Conservation (phyloP, 1,140 invertebrate genomes). For the Theocolax elegans region DNA sequence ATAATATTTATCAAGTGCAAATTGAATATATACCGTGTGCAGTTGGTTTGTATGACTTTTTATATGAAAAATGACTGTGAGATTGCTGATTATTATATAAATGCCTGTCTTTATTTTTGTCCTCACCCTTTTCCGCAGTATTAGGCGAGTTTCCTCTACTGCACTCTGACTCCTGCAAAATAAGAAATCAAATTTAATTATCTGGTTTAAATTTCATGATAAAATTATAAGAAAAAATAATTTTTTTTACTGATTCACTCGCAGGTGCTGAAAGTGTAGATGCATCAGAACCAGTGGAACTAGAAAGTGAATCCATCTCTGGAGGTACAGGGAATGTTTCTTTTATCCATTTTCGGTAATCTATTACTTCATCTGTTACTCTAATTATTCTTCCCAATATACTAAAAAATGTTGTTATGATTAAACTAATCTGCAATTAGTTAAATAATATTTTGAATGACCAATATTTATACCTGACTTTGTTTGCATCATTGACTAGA, state of each 20-base stretch:
- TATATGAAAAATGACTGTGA: slow-evolving; percentile 59
- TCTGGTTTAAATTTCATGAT: neutral
- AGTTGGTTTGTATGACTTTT: slow-evolving; percentile 61
- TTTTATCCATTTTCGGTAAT: slow-evolving; percentile 84
- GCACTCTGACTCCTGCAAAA: slow-evolving; percentile 65
- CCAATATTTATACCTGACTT: slow-evolving; percentile 60
- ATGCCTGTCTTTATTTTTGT: slow-evolving; percentile 61
- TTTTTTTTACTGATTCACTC: slow-evolving; percentile 61
- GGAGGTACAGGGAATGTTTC: slow-evolving; percentile 69
- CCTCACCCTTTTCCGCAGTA: slow-evolving; percentile 58
- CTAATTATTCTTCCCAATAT: slow-evolving; percentile 91
- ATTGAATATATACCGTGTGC: slow-evolving; percentile 55
- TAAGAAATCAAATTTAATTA: slow-evolving; percentile 14
- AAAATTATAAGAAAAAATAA: neutral
- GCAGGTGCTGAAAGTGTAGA: slow-evolving; percentile 65
- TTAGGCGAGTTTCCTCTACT: slow-evolving; percentile 67
- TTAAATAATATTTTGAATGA: neutral
- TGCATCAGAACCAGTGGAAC: slow-evolving; percentile 65
- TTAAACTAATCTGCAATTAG: slow-evolving; percentile 11
- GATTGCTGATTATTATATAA: slow-evolving; percentile 60
- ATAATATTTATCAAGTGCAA: too few relatives aligned
- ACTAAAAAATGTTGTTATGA: slow-evolving; percentile 60
- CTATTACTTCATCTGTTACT: slow-evolving; percentile 93
- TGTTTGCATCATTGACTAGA: slow-evolving; percentile 70
- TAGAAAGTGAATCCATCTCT: slow-evolving; percentile 64